Percentiles rank a stretch among this genome's conserved stretches.
Conservation (phyloP, 2,113 vertebrate species). For the Takifugu bimaculatus region DNA sequence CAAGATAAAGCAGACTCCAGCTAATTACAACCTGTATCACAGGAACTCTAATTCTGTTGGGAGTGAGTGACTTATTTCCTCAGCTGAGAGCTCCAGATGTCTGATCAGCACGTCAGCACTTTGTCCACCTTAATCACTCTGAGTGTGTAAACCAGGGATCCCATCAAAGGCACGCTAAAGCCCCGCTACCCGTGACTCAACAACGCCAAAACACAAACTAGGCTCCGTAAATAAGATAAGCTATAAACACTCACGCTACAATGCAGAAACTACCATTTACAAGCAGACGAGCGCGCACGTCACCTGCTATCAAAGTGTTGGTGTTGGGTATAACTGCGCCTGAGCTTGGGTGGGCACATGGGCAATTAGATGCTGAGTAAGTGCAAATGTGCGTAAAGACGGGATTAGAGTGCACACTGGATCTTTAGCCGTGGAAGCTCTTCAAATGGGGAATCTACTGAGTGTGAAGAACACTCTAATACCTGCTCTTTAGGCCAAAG, state of each 20-base stretch:
- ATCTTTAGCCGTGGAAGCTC: not conserved
- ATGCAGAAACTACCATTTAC: not conserved
- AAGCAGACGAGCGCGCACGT: not conserved
- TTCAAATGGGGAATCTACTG: too few species aligned
- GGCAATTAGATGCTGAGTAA: conserved; percentile 22
- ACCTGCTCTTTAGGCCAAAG: too few species aligned
- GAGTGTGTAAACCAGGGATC: conserved; percentile 14
- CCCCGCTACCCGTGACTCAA: conserved; percentile 25
- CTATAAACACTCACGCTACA: not conserved
- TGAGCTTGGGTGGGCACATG: conserved; percentile 6
- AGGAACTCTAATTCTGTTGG: conserved; percentile 10
- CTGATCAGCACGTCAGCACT: conserved; percentile 49
- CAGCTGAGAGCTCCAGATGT: conserved; percentile 44
- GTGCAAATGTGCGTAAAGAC: conserved; percentile 34
- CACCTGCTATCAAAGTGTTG: conserved; percentile 32
- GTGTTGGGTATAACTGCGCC: not conserved
- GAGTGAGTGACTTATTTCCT: conserved; percentile 52
- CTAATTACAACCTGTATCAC: conserved; percentile 19
- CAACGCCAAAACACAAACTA: not conserved
- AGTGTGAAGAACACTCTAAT: too few species aligned
- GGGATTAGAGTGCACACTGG: conserved; percentile 5
- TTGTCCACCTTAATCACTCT: conserved; percentile 8
- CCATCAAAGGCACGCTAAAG: conserved; percentile 65
- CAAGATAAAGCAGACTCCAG: conserved; percentile 6
- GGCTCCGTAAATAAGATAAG: too few species aligned